Conservation (phyloP, 2,797 vertebrate genomes). For the Sphenopsis melanotis region DNA sequence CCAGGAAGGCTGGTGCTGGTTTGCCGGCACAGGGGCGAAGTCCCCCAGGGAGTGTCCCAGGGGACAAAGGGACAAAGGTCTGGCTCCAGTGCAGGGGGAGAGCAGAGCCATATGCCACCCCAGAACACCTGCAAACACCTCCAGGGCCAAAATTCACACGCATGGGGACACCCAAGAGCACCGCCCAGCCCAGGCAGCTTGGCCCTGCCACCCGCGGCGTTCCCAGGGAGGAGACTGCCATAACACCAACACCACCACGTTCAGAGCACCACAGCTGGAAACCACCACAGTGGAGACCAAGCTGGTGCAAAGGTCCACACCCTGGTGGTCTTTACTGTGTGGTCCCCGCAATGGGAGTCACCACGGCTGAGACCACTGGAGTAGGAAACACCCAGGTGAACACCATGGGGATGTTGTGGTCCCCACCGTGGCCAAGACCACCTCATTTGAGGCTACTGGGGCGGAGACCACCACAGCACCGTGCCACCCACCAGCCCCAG, state of each 20-base stretch:
- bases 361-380: accelerated
- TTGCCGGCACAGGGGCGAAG: accelerated
- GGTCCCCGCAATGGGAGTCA: neutral
- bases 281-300: neutral
- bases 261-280: neutral
- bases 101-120: accelerated
- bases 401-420: neutral
- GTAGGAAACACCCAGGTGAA: too few relatives aligned
- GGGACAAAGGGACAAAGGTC: conserved; percentile 6
- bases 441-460: neutral
- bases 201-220: neutral
- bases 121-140: accelerated
- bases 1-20: accelerated
- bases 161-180: neutral
- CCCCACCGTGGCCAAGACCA: neutral
- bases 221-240: neutral
- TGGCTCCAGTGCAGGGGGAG: neutral
- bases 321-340: neutral
- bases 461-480: neutral
- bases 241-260: accelerated
- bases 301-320: neutral
- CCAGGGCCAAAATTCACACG: neutral
- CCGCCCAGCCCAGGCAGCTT: neutral
- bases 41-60: neutral
- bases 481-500: neutral